phyloP scores from a whole-genome alignment of 1,140 invertebrate genomes.

The Lutraria rhynchaena region DNA sequence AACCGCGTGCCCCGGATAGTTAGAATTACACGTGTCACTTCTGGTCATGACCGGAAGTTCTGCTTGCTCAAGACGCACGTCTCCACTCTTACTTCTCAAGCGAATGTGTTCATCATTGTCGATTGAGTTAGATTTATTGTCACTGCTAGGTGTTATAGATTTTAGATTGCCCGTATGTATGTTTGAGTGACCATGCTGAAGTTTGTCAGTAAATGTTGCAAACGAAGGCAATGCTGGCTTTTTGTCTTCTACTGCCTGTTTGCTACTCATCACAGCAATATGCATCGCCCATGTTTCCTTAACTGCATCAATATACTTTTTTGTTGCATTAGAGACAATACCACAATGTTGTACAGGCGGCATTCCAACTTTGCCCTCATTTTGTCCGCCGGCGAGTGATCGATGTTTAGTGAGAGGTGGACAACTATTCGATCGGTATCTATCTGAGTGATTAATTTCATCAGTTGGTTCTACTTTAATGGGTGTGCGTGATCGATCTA shows the following conservation, averaged over 20 bases:
- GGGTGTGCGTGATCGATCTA: constrained; percentile 17
- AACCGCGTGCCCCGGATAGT: not conserved
- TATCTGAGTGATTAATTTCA: not conserved
- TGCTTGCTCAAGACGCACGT: not conserved
- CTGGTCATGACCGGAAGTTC: not conserved
- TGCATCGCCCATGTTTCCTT: constrained; percentile 57
- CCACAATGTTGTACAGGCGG: not conserved
- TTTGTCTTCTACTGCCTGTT: not conserved
- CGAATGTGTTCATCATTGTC: constrained; percentile 5
- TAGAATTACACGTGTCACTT: not conserved
- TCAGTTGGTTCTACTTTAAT: not conserved
- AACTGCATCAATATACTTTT: constrained; percentile 39
- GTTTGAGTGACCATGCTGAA: not conserved
- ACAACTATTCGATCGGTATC: constrained; percentile 53
- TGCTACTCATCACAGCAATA: constrained; percentile 46
- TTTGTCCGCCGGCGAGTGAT: too few relatives aligned
- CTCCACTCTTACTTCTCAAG: constrained; percentile 16
- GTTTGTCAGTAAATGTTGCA: constrained; percentile 44
- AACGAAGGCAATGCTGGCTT: constrained; percentile 41
- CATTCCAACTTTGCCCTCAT: not conserved
- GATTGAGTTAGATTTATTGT: not conserved
- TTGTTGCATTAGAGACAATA: not conserved
- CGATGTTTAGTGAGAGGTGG: constrained; percentile 38
- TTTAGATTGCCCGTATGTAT: too few relatives aligned
- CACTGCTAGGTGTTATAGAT: too few relatives aligned